phyloP scores from a whole-genome alignment of 2,797 vertebrate species.

The Pangasius macronema region DNA sequence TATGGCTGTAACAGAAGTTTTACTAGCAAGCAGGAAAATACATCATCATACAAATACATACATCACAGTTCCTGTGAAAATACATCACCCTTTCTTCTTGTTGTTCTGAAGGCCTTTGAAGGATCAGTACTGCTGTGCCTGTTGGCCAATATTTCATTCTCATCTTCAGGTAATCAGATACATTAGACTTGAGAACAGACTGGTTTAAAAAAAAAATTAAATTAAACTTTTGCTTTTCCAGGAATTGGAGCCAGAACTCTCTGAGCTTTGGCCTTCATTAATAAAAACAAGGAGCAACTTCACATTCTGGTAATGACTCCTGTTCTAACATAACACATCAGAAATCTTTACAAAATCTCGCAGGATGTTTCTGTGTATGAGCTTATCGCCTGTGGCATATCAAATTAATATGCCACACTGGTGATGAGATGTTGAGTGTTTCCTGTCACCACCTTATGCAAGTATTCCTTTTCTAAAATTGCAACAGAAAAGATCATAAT shows the following conservation, averaged over 20 bases:
- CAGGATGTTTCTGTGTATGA: not conserved
- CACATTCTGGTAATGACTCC: slow-evolving; percentile 70
- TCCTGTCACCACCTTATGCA: not conserved
- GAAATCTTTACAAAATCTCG: not conserved
- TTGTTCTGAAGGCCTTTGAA: slow-evolving; percentile 62
- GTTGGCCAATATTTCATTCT: slow-evolving; percentile 72
- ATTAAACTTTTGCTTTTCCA: slow-evolving; percentile 37
- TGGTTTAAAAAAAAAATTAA: not conserved
- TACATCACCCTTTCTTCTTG: not conserved
- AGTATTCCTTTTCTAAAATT: not conserved
- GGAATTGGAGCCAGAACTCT: slow-evolving; percentile 61
- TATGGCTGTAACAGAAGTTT: not conserved
- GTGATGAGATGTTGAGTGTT: not conserved
- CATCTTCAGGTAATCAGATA: slow-evolving; percentile 68
- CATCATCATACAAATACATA: too few species aligned
- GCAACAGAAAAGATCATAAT: too few species aligned
- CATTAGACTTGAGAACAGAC: not conserved
- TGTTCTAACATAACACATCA: not conserved
- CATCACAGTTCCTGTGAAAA: not conserved
- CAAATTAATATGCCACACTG: not conserved
- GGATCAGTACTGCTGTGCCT: slow-evolving; percentile 60
- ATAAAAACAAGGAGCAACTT: slow-evolving; percentile 63
- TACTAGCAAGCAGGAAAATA: not conserved
- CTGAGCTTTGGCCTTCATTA: slow-evolving; percentile 70
- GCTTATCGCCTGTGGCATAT: not conserved